Evolutionary conservation across 2,888 invertebrate species (phyloP).

Genomic region (Augiades crinisus): DNA sequence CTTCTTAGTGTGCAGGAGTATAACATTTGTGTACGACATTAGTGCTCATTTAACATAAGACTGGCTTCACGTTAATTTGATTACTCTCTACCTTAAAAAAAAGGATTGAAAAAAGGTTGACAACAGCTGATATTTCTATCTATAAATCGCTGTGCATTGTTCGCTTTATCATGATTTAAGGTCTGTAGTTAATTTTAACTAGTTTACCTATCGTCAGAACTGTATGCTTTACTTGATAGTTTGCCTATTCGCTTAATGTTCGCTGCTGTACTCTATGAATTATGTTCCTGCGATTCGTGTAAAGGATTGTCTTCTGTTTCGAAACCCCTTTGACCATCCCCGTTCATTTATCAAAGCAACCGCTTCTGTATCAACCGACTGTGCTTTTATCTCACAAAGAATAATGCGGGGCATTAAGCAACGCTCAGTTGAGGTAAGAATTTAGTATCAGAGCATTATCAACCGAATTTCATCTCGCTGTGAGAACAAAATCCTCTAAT

Average conservation of each 20-base stretch:
- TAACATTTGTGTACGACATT: too few species aligned
- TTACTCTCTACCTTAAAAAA: too few species aligned
- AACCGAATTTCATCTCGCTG: conserved; percentile 3
- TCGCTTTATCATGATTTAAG: conserved; percentile 2
- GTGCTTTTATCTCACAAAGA: conserved; percentile 19
- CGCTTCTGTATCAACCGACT: conserved; percentile 20
- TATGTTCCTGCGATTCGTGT: background rate
- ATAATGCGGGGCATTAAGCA: conserved; percentile 23
- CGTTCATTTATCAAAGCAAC: conserved; percentile 19
- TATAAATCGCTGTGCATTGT: conserved; percentile 6
- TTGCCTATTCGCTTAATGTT: background rate
- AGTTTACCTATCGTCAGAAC: too few species aligned
- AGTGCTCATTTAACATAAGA: too few species aligned
- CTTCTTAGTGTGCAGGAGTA: too few species aligned
- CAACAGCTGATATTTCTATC: conserved; percentile 1
- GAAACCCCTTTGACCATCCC: conserved; percentile 15
- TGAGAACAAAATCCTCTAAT: conserved; percentile 3
- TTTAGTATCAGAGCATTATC: conserved; percentile 1
- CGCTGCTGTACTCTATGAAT: background rate
- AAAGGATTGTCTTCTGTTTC: conserved; percentile 1
- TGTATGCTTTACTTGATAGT: too few species aligned
- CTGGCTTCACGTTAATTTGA: too few species aligned
- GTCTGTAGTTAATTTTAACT: too few species aligned
- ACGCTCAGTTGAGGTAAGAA: background rate
- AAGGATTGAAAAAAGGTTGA: background rate